phyloP scores from a whole-genome alignment of 2,113 vertebrate species.

The Platanista minor region DNA sequence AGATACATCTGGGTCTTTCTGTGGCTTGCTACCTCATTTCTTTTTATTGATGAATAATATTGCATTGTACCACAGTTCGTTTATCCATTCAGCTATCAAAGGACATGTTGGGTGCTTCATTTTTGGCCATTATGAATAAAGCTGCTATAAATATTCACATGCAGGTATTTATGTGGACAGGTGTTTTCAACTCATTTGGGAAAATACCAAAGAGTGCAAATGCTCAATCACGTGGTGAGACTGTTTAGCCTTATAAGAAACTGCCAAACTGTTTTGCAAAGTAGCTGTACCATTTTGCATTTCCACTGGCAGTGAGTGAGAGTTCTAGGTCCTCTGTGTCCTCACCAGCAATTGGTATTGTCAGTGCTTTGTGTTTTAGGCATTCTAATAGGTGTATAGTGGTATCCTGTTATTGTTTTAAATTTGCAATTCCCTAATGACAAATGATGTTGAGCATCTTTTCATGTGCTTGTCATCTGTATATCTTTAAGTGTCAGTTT shows the following conservation, averaged over 20 bases:
- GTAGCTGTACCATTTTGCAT: background rate
- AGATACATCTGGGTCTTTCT: background rate
- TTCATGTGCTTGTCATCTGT: background rate
- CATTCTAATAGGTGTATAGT: background rate
- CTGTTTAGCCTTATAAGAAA: background rate
- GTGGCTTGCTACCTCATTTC: background rate
- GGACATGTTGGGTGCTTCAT: background rate
- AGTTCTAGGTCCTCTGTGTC: background rate
- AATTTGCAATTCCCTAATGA: background rate
- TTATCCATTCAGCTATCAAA: background rate
- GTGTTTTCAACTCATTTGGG: background rate
- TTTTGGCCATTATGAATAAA: background rate
- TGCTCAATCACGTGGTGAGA: background rate
- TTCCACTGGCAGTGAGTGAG: background rate
- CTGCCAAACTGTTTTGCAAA: background rate
- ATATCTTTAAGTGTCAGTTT: background rate
- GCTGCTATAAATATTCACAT: background rate
- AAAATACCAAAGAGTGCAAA: background rate
- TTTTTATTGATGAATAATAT: background rate
- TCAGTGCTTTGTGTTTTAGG: background rate
- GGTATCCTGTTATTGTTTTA: background rate
- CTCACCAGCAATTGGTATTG: background rate
- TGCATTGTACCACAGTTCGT: background rate
- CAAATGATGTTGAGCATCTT: background rate
- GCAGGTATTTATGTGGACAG: background rate